Evolutionary conservation across 2,797 vertebrate genomes (phyloP).

Genomic region (Meriones psammophilus): DNA sequence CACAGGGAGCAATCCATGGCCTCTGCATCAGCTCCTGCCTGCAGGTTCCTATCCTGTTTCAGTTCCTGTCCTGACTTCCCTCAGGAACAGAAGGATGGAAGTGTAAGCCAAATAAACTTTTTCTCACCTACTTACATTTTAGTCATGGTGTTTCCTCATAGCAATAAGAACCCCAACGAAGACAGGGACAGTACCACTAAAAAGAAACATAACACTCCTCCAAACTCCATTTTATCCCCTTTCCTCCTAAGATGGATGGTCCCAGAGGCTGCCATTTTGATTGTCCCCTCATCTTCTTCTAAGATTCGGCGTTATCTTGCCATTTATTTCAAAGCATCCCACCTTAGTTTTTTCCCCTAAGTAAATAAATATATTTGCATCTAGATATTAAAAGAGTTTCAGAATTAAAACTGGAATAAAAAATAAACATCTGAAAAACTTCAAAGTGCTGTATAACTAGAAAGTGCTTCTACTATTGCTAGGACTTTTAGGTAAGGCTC

Average conservation of each 20-base stretch:
- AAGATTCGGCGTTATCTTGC: background rate
- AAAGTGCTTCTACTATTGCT: background rate
- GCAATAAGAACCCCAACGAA: background rate
- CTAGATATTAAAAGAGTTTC: background rate
- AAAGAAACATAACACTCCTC: rapidly evolving
- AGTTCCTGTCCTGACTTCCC: background rate
- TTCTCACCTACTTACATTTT: background rate
- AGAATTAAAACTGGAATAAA: conserved; percentile 1
- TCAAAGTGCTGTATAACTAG: background rate
- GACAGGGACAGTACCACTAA: background rate
- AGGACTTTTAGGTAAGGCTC: background rate
- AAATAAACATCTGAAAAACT: background rate
- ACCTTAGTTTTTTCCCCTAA: background rate
- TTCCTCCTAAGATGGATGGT: background rate
- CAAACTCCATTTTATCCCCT: no score
- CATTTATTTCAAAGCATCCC: background rate
- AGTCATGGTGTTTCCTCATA: background rate
- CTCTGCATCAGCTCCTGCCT: background rate
- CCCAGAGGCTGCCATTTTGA: background rate
- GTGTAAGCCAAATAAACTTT: no score
- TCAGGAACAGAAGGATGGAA: background rate
- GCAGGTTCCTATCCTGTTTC: background rate
- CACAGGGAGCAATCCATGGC: background rate
- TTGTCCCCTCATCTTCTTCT: background rate
- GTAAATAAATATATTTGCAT: background rate